Conservation (phyloP, 2,113 vertebrate genomes). For the Paramormyrops kingsleyae region DNA sequence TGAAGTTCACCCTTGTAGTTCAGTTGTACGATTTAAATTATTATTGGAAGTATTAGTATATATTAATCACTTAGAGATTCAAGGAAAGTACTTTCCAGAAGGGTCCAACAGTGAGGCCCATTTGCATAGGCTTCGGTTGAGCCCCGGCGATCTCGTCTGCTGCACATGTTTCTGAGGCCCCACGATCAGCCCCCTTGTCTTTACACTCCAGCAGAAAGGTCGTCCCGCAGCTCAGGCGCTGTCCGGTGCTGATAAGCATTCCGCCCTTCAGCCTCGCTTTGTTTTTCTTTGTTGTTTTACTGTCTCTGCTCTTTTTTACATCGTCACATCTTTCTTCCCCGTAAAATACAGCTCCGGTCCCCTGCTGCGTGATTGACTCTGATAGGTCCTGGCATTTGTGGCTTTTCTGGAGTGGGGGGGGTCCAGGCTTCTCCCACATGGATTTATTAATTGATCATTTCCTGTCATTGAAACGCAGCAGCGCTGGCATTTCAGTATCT, state of each 20-base stretch:
- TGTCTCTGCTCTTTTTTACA: background rate
- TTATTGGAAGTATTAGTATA: background rate
- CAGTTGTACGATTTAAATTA: background rate
- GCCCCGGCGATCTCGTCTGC: background rate
- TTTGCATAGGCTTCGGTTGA: background rate
- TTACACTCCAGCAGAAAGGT: conserved; percentile 45
- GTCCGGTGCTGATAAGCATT: conserved; percentile 51
- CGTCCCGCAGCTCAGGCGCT: conserved; percentile 51
- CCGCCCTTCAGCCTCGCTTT: background rate
- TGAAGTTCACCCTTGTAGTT: background rate
- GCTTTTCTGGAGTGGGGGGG: background rate
- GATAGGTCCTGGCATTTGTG: background rate
- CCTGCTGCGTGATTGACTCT: background rate
- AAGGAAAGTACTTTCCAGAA: background rate
- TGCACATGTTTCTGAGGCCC: background rate
- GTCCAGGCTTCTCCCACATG: background rate
- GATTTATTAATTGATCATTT: background rate
- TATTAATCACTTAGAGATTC: background rate
- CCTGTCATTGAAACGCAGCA: background rate
- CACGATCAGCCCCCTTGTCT: conserved; percentile 24
- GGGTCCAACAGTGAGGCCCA: background rate
- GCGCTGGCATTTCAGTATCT: background rate
- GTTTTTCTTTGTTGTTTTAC: background rate
- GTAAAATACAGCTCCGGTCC: background rate
- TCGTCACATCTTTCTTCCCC: background rate